Evolutionary conservation across 2,888 invertebrate species (phyloP).

Genomic region (Cosmia trapezina): DNA sequence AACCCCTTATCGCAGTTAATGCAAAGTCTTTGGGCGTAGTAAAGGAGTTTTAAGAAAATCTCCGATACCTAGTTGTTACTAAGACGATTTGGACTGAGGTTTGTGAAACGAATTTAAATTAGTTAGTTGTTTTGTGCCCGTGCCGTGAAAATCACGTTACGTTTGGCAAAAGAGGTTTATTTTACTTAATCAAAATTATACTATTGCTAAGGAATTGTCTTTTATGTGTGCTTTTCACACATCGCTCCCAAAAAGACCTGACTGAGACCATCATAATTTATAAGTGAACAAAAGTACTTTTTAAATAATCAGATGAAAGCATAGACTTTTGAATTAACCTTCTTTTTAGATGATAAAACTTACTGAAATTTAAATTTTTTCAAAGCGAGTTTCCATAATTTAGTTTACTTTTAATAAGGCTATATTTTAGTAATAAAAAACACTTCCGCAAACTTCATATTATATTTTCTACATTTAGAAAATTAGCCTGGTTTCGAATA

Average conservation of each 20-base stretch:
- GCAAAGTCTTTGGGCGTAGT: constrained; percentile 5
- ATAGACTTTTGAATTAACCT: neutral
- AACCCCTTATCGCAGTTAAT: constrained; percentile 32
- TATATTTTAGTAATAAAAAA: no score
- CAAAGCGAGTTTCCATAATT: neutral
- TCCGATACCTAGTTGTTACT: constrained; percentile 11
- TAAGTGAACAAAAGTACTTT: neutral
- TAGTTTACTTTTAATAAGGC: no score
- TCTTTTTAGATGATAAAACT: neutral
- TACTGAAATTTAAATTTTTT: neutral
- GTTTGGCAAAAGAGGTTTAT: no score
- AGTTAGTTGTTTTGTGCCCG: neutral
- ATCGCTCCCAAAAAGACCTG: neutral
- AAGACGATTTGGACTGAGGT: neutral
- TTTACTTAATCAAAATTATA: neutral
- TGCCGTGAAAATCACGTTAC: neutral
- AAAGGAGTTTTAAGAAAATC: constrained; percentile 23
- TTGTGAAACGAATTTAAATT: neutral
- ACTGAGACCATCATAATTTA: neutral
- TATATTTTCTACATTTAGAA: neutral
- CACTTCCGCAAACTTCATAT: neutral
- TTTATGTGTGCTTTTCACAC: neutral
- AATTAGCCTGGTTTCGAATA: neutral
- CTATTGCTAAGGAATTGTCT: neutral
- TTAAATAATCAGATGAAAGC: neutral